Conservation (phyloP, 2,888 invertebrate genomes). For the Idaea straminata region DNA sequence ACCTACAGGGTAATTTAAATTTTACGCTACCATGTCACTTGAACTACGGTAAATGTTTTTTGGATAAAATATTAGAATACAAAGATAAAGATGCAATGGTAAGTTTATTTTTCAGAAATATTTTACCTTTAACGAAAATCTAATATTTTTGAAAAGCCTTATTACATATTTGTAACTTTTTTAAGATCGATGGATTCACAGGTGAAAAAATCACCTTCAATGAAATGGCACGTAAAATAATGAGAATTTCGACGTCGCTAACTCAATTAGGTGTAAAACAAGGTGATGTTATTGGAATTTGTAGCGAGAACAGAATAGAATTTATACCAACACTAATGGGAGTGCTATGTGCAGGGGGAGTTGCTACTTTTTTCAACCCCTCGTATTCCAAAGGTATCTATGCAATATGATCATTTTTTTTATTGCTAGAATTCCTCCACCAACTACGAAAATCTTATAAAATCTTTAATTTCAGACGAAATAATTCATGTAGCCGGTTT, state of each 20-base stretch:
- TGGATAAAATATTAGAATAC: slow-evolving; percentile 34
- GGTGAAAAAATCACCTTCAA: slow-evolving; percentile 42
- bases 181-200: slow-evolving; percentile 33
- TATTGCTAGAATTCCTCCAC: too few species aligned
- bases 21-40: slow-evolving; percentile 41
- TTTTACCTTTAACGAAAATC: too few species aligned
- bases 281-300: slow-evolving; percentile 52
- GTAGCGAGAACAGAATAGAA: slow-evolving; percentile 56
- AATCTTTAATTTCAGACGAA: slow-evolving; percentile 16
- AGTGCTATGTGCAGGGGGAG: slow-evolving; percentile 30
- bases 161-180: too few species aligned
- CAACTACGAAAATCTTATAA: neutral
- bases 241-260: slow-evolving; percentile 44
- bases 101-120: slow-evolving; percentile 22
- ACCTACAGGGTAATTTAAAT: slow-evolving; percentile 35
- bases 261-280: slow-evolving; percentile 39
- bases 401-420: too few species aligned
- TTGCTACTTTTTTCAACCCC: slow-evolving; percentile 11
- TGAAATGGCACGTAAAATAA: slow-evolving; percentile 43
- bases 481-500: slow-evolving; percentile 19
- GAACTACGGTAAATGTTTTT: slow-evolving; percentile 40
- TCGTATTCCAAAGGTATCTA: slow-evolving; percentile 21
- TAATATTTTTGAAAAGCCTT: too few species aligned
- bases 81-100: slow-evolving; percentile 41
- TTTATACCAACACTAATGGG: slow-evolving; percentile 42